phyloP scores from a whole-genome alignment of 64 coral and sea anemone genomes.

The Montipora capricornis region DNA sequence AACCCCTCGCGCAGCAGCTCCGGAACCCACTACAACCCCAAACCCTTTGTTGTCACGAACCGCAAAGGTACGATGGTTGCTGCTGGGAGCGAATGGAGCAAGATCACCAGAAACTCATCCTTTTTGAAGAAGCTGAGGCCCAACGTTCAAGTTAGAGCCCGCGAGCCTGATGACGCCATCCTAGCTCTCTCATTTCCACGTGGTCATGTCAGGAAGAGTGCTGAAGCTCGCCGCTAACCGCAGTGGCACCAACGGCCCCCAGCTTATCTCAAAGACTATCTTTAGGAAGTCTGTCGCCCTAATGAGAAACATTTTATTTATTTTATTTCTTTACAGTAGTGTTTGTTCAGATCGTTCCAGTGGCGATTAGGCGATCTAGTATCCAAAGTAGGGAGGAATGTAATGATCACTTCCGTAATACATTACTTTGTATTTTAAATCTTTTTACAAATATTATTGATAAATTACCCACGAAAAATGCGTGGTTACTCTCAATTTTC shows the following conservation, averaged over 20 bases:
- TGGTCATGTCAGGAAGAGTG: constrained; percentile 19
- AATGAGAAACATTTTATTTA: constrained; percentile 21
- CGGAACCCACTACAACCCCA: constrained; percentile 76
- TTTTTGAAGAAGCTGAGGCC: too few species aligned
- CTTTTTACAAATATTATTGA: too few species aligned
- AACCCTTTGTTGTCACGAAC: constrained; percentile 67
- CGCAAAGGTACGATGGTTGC: constrained; percentile 15
- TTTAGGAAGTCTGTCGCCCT: constrained; percentile 48
- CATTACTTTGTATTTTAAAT: too few species aligned
- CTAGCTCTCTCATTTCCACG: constrained; percentile 16
- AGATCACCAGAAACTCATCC: constrained; percentile 57
- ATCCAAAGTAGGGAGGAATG: too few species aligned
- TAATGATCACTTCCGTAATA: too few species aligned
- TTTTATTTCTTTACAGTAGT: neutral
- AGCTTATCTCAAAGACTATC: constrained; percentile 74
- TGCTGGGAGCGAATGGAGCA: constrained; percentile 31
- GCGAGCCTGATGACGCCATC: constrained; percentile 2
- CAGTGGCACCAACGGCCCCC: neutral
- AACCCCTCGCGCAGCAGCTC: too few species aligned
- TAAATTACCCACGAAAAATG: too few species aligned
- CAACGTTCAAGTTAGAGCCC: constrained; percentile 16
- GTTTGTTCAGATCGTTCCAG: too few species aligned
- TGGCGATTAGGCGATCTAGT: too few species aligned
- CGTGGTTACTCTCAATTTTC: too few species aligned
- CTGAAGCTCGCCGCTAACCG: too few species aligned